phyloP scores from a whole-genome alignment of 1,140 invertebrate genomes.

The Tetragnatha versicolor region DNA sequence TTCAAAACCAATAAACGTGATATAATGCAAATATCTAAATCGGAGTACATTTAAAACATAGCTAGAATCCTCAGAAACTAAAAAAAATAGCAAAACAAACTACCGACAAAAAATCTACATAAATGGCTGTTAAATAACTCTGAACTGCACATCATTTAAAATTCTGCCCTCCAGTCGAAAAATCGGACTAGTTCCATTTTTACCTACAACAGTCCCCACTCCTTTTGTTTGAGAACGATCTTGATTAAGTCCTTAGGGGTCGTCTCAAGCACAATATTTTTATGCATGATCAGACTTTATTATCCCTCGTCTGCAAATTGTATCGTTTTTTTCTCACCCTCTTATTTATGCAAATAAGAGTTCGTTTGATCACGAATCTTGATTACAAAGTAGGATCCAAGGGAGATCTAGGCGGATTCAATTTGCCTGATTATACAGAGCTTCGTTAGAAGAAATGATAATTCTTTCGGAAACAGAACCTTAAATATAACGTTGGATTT shows the following conservation, averaged over 20 bases:
- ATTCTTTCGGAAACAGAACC: background rate
- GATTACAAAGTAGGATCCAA: constrained; percentile 23
- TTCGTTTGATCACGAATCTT: constrained; percentile 29
- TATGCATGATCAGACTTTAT: constrained; percentile 54
- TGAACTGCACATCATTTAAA: no score
- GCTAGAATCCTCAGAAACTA: no score
- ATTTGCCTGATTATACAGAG: background rate
- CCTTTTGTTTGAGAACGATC: background rate
- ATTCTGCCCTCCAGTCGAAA: no score
- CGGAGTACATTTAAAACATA: no score
- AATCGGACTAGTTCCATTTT: no score
- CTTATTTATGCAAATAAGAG: constrained; percentile 32
- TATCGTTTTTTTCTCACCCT: constrained; percentile 8
- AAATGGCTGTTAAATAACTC: no score
- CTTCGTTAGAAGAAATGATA: background rate
- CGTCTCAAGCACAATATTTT: background rate
- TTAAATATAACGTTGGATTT: constrained; percentile 22
- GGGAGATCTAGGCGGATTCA: background rate
- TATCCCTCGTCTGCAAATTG: constrained; percentile 17
- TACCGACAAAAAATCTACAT: no score
- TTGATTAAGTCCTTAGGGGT: constrained; percentile 10
- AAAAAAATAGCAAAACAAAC: no score
- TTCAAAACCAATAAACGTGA: no score
- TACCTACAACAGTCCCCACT: background rate
- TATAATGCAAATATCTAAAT: no score